Base-by-base conservation (phyloP, 2,888 invertebrate genomes). In the Agriopis aurantiaria region DNA sequence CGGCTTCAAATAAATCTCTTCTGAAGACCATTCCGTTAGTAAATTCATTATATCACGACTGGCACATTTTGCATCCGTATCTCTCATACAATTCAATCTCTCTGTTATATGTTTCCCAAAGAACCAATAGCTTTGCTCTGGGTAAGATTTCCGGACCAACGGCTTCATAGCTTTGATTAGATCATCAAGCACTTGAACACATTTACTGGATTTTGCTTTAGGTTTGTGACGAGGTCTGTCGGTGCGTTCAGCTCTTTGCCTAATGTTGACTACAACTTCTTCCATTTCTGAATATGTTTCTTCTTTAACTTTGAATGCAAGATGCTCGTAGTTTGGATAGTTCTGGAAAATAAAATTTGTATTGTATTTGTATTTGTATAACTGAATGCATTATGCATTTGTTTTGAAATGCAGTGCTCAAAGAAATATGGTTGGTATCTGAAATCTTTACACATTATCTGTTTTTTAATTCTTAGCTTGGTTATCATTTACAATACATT, bases 41-140 rank as follows among this genome's bases (percentile, higher is more conserved):
- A 90, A 69, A 40, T 78, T 78, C 73, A 88, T 68, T 11, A 94
- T 93, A 3, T 89, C 87, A 33, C 74, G 71, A 61, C 84, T 79
- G 0, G 93, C 93, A 75, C 83, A 82, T 14, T 83, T 77, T 0
- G 92, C 88, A 68, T 94, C 89, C 0, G 80, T 63, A 40, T 81
- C 76, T 53, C 85, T 86, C 92, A 94, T 91, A 49, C 80, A 73
- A 66, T 89, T 90, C 4, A 94, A 73, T 64, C 86, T 80, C 69
- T 91, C 92, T 0, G 87, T 84, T 0, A 94, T 88, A 82, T 93
- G 92, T 72, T 85, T 88, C 0, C 93, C 90, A 41, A 93, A 91
- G 61, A 88, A 91, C 89, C 90, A 90, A 69, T 88, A 92, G 11
- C 73, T 81, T 41, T 84, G 84, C 7, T 80, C 75, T 1, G 74